A percentile compares a stretch with the other conserved stretches of the same genome.
Evolutionary conservation across 1,140 invertebrate species (phyloP).

Genomic region (Zaprionus davidi): DNA sequence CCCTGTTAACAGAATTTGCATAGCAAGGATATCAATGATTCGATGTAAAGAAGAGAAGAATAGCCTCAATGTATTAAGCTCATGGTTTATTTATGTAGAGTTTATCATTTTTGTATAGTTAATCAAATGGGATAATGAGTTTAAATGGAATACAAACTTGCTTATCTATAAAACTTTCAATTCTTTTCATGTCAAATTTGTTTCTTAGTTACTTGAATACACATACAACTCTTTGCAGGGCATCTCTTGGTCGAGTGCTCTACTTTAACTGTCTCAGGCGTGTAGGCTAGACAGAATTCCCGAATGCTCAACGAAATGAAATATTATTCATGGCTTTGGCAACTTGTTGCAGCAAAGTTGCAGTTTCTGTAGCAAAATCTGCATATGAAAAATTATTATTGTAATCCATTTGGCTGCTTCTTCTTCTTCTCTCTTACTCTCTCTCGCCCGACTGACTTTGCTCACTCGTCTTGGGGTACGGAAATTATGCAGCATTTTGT

Average conservation of each 20-base stretch:
- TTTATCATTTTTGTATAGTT: not conserved
- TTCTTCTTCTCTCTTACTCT: not conserved
- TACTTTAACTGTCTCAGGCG: constrained; percentile 32
- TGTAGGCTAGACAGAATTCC: constrained; percentile 71
- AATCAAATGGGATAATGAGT: not conserved
- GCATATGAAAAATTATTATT: constrained; percentile 84
- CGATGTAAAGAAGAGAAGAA: too few species aligned
- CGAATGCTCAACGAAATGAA: constrained; percentile 60
- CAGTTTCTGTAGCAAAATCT: constrained; percentile 68
- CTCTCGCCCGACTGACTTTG: not conserved
- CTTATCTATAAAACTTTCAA: not conserved
- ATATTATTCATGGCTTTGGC: constrained; percentile 80
- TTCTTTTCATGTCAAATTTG: not conserved
- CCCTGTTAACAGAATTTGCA: not conserved
- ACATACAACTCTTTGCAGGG: not conserved
- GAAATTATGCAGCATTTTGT: constrained; percentile 81
- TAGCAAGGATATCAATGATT: not conserved
- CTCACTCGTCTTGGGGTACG: constrained; percentile 21
- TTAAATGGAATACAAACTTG: not conserved
- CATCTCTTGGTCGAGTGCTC: not conserved
- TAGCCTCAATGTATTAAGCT: too few species aligned
- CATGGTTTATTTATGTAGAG: not conserved
- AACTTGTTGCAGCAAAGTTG: constrained; percentile 67
- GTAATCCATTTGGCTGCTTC: constrained; percentile 74
- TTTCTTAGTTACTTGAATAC: not conserved